Conservation (phyloP, 2,797 vertebrate species). For the Falco peregrinus region DNA sequence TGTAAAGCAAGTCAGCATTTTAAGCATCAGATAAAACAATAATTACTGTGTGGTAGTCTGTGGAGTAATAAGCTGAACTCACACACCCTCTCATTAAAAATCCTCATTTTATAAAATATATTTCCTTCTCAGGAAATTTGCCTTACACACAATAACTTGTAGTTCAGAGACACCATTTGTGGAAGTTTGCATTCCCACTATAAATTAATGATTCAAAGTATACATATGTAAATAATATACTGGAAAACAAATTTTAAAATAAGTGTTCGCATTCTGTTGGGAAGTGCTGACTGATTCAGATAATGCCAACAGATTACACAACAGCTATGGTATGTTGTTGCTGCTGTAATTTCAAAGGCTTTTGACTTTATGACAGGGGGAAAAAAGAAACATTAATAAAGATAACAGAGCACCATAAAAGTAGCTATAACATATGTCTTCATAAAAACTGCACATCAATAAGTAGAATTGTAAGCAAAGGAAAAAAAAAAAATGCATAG, state of each 20-base stretch:
- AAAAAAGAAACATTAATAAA: constrained; percentile 59
- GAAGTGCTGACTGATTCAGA: constrained; percentile 71
- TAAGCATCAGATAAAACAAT: constrained; percentile 14
- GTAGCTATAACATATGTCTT: constrained; percentile 46
- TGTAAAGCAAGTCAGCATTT: constrained; percentile 45
- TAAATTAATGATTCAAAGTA: not conserved
- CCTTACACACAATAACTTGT: not conserved
- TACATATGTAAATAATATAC: not conserved
- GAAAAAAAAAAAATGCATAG: not conserved
- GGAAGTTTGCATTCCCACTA: not conserved
- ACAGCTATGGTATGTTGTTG: constrained; percentile 67
- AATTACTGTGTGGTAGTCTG: not conserved
- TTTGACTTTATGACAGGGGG: constrained; percentile 48
- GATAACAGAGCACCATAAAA: constrained; percentile 45
- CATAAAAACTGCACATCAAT: constrained; percentile 39
- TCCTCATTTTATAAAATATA: not conserved
- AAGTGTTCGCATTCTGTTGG: constrained; percentile 49
- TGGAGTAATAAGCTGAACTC: not conserved
- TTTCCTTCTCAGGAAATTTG: not conserved
- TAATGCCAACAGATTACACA: constrained; percentile 70
- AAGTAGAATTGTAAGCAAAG: constrained; percentile 23
- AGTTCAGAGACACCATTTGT: not conserved
- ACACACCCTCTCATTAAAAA: not conserved
- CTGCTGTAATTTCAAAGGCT: constrained; percentile 62
- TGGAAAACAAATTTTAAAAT: constrained; percentile 9